Base-by-base conservation (phyloP, 1,140 invertebrate species). In the Antheraea mylitta region DNA sequence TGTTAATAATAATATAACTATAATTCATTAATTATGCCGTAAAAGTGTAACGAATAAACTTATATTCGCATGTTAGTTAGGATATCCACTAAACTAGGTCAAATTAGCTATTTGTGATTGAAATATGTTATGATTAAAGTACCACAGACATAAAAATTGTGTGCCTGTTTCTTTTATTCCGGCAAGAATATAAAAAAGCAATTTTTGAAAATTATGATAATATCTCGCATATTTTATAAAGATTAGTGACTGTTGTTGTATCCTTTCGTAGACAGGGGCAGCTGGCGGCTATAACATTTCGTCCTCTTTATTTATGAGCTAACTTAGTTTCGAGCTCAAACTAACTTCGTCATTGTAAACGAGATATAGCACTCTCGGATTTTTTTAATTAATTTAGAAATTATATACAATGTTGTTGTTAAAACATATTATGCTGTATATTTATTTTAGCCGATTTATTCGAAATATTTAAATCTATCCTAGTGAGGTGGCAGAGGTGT, bases 261-360 rank as follows among this genome's bases (percentile, higher is more conserved):
- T 53, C 45, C 45, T 53, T 53, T 53, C 45, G 45, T n/a, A n/a
- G 45, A 13, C 45, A 16, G 45, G 45, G 45, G 45, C 45, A 53
- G 45, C 45, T 53, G 45, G 11, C 45, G 45, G 45, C 45, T 53
- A 53, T 53, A 53, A 53, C 45, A 13, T 16, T 53, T 53, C 45
- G 45, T 53, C 45, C 45, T 53, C 45, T 53, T 30, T 53, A 53
- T 53, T 53, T 53, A 53, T 53, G 45, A 63, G 37, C 30, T 63
- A 63, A 63, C 30, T 62, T 36, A 62, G n/a, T 36, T 63, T 36
- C 5, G 7, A 37, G 30, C 61, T 37, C 30, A 63, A 63, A 63
- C 30, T 63, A 63, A 63, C 61, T 63, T 36, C 30, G 30, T 37
- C 59, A 22, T 61, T 61, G 7, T 61, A 61, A 53, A 61, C 59